These are phyloP conservation scores for Lamellibrachia columna DNA, from an alignment of 2,888 invertebrate species.

Conservation along the genomic window DNA sequence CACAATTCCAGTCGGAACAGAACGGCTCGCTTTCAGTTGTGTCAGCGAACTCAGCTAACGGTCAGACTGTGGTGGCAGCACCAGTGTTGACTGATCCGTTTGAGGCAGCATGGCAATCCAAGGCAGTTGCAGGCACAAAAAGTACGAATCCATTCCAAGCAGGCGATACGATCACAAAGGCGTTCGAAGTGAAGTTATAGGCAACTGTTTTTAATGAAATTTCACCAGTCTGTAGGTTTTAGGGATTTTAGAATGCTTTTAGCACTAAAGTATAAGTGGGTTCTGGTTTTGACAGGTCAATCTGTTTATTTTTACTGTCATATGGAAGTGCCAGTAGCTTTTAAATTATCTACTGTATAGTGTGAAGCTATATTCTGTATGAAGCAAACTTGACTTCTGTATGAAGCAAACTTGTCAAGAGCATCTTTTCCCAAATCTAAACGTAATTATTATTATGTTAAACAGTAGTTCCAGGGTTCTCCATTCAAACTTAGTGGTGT, in stretches of 20 bases:
- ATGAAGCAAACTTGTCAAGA: neutral
- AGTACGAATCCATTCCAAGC: conserved; percentile 45
- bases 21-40: conserved; percentile 24
- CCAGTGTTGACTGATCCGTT: conserved; percentile 74
- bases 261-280: neutral
- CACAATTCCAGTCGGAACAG: conserved; percentile 36
- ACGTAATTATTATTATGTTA: neutral
- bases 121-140: conserved; percentile 69
- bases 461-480: neutral
- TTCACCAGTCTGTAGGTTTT: neutral
- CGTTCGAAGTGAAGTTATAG: neutral
- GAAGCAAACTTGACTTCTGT: neutral
- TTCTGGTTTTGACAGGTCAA: neutral
- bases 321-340: neutral
- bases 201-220: neutral
- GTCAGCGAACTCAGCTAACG: conserved; percentile 29
- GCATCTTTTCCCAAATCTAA: neutral
- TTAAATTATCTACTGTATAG: neutral
- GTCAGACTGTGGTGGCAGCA: neutral
- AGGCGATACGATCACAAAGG: conserved; percentile 6
- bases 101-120: conserved; percentile 84
- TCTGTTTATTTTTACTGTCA: neutral
- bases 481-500: neutral
- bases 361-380: neutral
- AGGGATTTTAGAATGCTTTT: conserved; percentile 3